Base-by-base conservation (phyloP, 2,113 vertebrate species). In the Pandion haliaetus region DNA sequence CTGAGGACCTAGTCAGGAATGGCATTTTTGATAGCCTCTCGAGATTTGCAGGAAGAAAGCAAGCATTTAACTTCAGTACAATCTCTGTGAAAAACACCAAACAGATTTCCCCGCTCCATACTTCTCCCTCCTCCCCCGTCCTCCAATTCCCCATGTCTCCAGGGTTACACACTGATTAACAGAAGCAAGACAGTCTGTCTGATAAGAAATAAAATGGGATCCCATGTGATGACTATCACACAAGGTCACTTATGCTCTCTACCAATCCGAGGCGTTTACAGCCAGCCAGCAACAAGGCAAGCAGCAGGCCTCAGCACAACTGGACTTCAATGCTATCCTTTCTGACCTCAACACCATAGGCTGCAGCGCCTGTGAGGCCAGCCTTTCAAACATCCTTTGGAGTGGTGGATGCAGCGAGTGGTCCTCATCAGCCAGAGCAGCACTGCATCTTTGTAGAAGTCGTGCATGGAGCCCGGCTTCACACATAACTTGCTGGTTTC, bases 401-500 rank as follows among this genome's bases (percentile, higher is more conserved):
- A 99, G 98, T 0, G 99, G 99, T 0, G 99, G 99, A 95, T 99
- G 99, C 55, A 99, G 98, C 0, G 99, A 98, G 67, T 99, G 99
- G 97, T 99, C 99, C 95, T 99, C 99, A 1, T 99, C 99, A 3
- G 98, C 98, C 89, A 99, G 98, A 6, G 99, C 99, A 17, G 99
- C 98, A 0, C 99, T 99, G 92, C 99, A 99, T 61, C 99, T 98
- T 96, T 99, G 99, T 26, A 99, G 92, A 61, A 99, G 98, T 6
- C 99, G 98, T 31, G 99, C 99, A 4, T 99, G 99, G 67, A 99
- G 99, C 42, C 99, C 98, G 0, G 99, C 99, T 95, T 99, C 99
- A 40, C 99, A 99, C 98, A 99, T 98, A 26, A 99, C 98, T 96
- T 99, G 99, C 97, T 99, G 99, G 97, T 99, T 99, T 94, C 99